Conservation (phyloP, 64 coral and sea anemone genomes). For the Exaiptasia diaphana region DNA sequence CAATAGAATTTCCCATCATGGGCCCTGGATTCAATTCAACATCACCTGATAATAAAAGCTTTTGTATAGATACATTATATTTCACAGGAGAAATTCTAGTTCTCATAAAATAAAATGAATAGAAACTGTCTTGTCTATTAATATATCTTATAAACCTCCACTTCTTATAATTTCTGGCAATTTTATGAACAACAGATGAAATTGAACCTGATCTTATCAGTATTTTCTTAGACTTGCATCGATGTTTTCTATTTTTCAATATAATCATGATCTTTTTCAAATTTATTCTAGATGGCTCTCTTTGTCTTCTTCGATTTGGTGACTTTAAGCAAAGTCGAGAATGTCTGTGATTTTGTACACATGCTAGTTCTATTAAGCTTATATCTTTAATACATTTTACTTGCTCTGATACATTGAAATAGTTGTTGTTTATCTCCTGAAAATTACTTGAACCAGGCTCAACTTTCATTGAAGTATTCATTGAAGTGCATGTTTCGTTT, state of each 20-base stretch:
- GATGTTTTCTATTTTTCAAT: not conserved
- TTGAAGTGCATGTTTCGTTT: too few species aligned
- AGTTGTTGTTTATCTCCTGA: too few species aligned
- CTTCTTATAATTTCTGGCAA: not conserved
- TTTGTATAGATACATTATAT: not conserved
- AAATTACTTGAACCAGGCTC: too few species aligned
- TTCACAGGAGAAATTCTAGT: not conserved
- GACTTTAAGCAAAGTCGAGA: too few species aligned
- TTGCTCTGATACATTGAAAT: too few species aligned
- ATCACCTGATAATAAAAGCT: not conserved
- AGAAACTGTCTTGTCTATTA: not conserved
- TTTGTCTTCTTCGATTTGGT: too few species aligned
- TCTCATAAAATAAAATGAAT: not conserved
- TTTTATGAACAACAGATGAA: not conserved
- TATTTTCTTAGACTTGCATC: not conserved
- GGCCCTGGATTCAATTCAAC: conserved; percentile 11
- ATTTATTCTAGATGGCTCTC: not conserved
- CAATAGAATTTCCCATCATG: too few species aligned
- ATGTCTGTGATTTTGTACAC: too few species aligned
- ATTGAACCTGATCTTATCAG: not conserved
- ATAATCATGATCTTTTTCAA: not conserved
- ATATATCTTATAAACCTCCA: not conserved
- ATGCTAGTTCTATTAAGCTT: too few species aligned
- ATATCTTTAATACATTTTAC: too few species aligned
- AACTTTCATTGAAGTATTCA: too few species aligned